A percentile compares a stretch with the other conserved stretches of the same genome.
Conservation (phyloP, 1,140 invertebrate genomes). For the Babylonia areolata region DNA sequence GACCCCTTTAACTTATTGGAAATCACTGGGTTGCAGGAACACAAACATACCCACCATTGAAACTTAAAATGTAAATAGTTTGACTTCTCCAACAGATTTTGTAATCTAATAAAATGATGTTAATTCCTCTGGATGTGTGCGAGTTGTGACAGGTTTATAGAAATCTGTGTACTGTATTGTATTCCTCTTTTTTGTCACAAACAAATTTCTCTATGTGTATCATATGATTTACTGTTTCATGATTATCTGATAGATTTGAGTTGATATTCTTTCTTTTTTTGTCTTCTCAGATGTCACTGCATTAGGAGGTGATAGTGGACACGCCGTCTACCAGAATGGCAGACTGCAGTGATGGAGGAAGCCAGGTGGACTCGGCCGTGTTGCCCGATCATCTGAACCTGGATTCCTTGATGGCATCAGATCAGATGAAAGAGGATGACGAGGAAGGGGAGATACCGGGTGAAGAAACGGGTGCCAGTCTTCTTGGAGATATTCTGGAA, state of each 20-base stretch:
- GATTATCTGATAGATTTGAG: neutral
- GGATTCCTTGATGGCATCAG: conserved; percentile 24
- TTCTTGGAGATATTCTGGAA: conserved; percentile 29
- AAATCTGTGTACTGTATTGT: too few relatives aligned
- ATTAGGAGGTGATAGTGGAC: neutral
- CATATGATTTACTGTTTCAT: too few relatives aligned
- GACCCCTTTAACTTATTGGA: too few relatives aligned
- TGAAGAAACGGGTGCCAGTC: conserved; percentile 47
- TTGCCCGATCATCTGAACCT: neutral
- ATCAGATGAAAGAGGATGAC: conserved; percentile 40
- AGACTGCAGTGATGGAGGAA: conserved; percentile 32
- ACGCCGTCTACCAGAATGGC: conserved; percentile 18
- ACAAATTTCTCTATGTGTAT: too few relatives aligned
- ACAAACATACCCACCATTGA: too few relatives aligned
- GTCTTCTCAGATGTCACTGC: neutral
- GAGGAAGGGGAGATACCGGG: conserved; percentile 56
- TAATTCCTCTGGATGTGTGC: too few relatives aligned
- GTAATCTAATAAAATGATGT: too few relatives aligned
- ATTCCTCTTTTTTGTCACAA: too few relatives aligned
- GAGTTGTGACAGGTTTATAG: too few relatives aligned
- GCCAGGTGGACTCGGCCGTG: neutral
- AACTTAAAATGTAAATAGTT: too few relatives aligned
- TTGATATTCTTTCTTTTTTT: neutral
- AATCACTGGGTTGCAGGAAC: too few relatives aligned
- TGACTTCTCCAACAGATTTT: too few relatives aligned